Percentiles rank a stretch among this genome's conserved stretches.
These are phyloP conservation scores for Rhinoraja longicauda DNA, from an alignment of 2,797 vertebrate genomes.

Conservation along the genomic window DNA sequence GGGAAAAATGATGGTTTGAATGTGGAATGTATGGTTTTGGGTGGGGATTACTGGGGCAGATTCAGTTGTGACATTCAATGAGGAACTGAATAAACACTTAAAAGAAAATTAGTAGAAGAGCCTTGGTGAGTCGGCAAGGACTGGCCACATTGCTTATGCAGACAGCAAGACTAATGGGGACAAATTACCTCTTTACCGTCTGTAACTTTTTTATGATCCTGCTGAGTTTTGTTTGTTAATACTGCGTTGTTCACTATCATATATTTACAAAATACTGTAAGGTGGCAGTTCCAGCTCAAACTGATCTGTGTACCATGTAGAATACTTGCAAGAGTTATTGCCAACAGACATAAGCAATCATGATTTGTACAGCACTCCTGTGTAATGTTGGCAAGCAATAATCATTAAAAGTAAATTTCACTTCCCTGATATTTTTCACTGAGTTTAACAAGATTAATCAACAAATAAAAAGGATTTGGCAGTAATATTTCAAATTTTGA, in stretches of 20 bases:
- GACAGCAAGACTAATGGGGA: too few species aligned
- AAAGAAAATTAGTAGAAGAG: too few species aligned
- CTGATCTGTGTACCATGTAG: neutral
- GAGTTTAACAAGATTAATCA: neutral
- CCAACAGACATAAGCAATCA: neutral
- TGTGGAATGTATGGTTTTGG: too few species aligned
- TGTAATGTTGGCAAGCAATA: neutral
- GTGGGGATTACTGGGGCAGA: too few species aligned
- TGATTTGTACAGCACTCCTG: neutral
- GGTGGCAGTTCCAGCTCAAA: neutral
- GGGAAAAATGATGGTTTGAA: too few species aligned
- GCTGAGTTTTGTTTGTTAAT: neutral
- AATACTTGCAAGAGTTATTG: neutral
- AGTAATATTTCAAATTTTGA: neutral
- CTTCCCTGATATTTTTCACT: neutral
- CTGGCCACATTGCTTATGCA: too few species aligned
- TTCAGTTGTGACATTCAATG: too few species aligned
- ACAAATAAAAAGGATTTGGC: neutral
- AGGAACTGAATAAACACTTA: too few species aligned
- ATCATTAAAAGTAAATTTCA: neutral
- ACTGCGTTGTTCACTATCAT: neutral
- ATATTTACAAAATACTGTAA: neutral
- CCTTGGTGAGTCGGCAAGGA: too few species aligned
- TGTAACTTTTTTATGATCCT: too few species aligned
- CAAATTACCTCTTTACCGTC: too few species aligned